Conservation (phyloP, 2,888 invertebrate genomes). For the Selenia dentaria region DNA sequence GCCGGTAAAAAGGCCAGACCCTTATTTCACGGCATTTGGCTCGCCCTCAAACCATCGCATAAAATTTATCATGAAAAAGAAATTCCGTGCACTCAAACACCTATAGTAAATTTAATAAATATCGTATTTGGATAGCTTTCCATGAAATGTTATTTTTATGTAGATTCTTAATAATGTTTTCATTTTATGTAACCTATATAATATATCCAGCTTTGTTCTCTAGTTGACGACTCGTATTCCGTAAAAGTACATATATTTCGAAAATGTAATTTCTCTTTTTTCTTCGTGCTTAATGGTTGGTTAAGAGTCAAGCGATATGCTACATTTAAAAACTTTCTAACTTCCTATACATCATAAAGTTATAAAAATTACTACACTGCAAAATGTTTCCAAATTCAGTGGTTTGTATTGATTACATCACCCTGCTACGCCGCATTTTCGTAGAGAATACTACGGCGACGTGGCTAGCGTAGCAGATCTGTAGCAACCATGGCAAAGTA, state of each 20-base stretch:
- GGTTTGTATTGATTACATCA: constrained; percentile 15
- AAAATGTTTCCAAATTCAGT: constrained; percentile 7
- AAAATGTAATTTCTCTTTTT: no score
- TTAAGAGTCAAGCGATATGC: no score
- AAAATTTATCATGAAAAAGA: constrained; percentile 20
- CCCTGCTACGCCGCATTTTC: constrained; percentile 11
- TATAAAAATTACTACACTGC: no score
- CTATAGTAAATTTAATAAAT: neutral
- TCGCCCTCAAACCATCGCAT: constrained; percentile 32
- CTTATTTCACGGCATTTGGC: constrained; percentile 58
- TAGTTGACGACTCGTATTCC: no score
- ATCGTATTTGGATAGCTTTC: neutral
- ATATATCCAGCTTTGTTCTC: no score
- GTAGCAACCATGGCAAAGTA: constrained; percentile 4
- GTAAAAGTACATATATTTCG: no score
- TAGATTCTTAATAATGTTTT: neutral
- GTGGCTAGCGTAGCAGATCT: constrained; percentile 17
- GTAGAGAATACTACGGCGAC: constrained; percentile 13
- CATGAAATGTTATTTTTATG: neutral
- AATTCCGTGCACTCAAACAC: constrained; percentile 1
- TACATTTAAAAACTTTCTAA: no score
- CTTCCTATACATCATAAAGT: no score
- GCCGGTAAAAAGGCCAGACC: constrained; percentile 33
- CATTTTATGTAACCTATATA: no score
- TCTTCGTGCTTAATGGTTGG: no score